Evolutionary conservation across 2,888 invertebrate species (phyloP).

Genomic region (Dermolepida albohirtum): DNA sequence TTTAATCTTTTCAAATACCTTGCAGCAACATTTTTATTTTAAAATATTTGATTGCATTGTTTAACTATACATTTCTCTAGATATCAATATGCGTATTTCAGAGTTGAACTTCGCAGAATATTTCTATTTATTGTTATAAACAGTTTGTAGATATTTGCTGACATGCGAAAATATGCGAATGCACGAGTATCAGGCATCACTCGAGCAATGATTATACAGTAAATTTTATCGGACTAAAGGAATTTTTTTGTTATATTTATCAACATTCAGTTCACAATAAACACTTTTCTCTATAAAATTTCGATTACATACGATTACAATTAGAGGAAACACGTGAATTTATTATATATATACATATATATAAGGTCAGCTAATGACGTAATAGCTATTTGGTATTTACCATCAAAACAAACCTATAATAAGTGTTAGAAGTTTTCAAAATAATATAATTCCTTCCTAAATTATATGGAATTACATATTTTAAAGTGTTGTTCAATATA

Average conservation of each 20-base stretch:
- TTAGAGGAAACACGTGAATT: slow-evolving; percentile 42
- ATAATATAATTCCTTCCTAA: slow-evolving; percentile 7
- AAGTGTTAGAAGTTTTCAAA: slow-evolving; percentile 2
- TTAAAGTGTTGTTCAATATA: slow-evolving; percentile 2
- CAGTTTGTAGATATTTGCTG: neutral
- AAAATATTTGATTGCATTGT: too few relatives aligned
- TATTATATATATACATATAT: slow-evolving; percentile 36
- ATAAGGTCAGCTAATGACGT: slow-evolving; percentile 50
- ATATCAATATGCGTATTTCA: too few relatives aligned
- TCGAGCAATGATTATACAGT: slow-evolving; percentile 11
- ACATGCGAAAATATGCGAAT: neutral
- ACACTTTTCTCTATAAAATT: slow-evolving; percentile 10
- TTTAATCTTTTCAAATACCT: slow-evolving; percentile 4
- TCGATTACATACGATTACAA: slow-evolving; percentile 26
- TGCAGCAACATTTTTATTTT: neutral
- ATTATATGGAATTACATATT: neutral
- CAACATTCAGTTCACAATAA: neutral
- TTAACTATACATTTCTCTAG: too few relatives aligned
- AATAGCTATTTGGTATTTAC: slow-evolving; percentile 49
- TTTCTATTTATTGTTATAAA: too few relatives aligned
- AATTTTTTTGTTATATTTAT: neutral
- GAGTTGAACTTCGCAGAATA: too few relatives aligned
- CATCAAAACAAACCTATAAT: slow-evolving; percentile 42
- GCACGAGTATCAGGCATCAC: neutral
- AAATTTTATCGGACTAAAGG: slow-evolving; percentile 4